Base-by-base conservation (phyloP, 2,113 vertebrate genomes). In the Arothron firmamentum region DNA sequence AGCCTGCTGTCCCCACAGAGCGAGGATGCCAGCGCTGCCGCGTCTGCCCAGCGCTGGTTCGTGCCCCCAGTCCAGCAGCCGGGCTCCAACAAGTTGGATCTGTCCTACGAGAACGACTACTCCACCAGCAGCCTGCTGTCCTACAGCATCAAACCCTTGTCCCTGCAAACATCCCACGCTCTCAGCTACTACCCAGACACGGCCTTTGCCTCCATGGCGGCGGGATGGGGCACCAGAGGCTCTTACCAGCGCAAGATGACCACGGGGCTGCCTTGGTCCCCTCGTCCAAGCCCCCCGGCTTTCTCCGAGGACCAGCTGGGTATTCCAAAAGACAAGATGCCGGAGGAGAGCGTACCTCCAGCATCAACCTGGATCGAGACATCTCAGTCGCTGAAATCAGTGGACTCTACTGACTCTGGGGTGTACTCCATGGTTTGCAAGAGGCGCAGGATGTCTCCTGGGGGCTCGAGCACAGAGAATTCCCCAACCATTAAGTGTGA, bases 401-500 rank as follows among this genome's bases (percentile, higher is more conserved):
- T 98, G 72, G 97, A 99, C 91, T 96, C 95, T 67, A 92, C 81
- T 4, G 96, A 99, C 84, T 93, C 94, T 0, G 93, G 94, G 0
- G 92, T 95, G 38, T 99, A 98, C 83, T 93, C 92, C 18, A 93
- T 93, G 76, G 94, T 94, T 72, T 98, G 96, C 74, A 99, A 99
- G 89, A 89, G 95, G 87, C 92, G 96, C 67, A 89, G 95, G 15
- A 88, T 98, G 57, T 99, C 97, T 16, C 94, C 96, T 11, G 94
- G 93, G 85, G 94, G 92, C 74, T 98, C 96, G 4, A 99, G 97
- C 83, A 96, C 96, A 1, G 96, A 98, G 74, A 96, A 96, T 62
- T 99, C 97, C 7, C 97, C 96, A 0, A 95, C 93, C 28, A 96
- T 99, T 85, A 98, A 98, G 87, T 99, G 96, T 50, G 97, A 98